Evolutionary conservation across 2,888 invertebrate species (phyloP), one percentile per base, ranked within the genome.

Genomic region (Hydropsyche betteni): DNA sequence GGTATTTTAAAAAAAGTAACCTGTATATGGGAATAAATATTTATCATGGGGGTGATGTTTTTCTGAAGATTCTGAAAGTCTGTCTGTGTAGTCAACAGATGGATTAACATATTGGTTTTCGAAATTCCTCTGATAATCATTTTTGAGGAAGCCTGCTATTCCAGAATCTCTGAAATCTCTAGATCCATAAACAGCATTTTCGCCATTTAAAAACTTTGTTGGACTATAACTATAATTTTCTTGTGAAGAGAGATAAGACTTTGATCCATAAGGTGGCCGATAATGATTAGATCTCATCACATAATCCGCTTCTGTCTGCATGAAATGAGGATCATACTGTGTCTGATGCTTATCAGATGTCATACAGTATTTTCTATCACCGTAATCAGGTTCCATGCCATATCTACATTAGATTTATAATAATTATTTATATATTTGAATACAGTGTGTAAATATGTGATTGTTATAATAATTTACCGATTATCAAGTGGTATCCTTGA

Each of bases 1-100:
- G 3, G 8, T 70, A 53, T 3, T 53, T 16, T 61, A 61, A 16
- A 33, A 71, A n/a, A 14, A 12, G n/a, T 10, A n/a, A 72, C 72
- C 92, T 80, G 94, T 94, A 82, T 94, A 95, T 0, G 95, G 95
- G 81, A 94, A 95, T 78, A 92, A 87, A 84, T 95, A 95, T 87
- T 93, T 93, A 81, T 95, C 95, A 76, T 90, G 90, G 10, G 90
- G 83, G 80, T 90, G 91, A 81, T 92, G 92, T 80, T 92, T 92
- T 69, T 92, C 92, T 0, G 92, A 92, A 0, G 90, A 88, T 80
- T 92, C 92, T 0, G 91, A 91, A 86, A 91, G 88, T 50, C 92
- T 86, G 80, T 92, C 92, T 12, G 85, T 88, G 79, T 89, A 90
- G n/a, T 90, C 90, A 80, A 87, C 76, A 4, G 72, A 53, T 5